Conservation (phyloP, 2,888 invertebrate species). For the Pinctada fucata region DNA sequence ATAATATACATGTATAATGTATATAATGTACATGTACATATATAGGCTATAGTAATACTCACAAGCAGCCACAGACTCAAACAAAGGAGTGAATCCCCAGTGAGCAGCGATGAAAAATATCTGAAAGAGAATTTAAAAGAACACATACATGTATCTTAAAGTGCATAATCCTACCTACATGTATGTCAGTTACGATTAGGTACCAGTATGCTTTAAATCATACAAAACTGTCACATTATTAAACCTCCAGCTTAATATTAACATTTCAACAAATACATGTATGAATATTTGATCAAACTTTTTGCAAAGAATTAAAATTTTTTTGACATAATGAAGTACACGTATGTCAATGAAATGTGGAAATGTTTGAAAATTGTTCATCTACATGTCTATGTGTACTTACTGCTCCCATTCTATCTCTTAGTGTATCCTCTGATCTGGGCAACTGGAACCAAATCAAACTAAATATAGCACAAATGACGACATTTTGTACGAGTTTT, state of each 20-base stretch:
- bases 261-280: no score
- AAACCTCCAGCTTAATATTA: no score
- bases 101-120: conserved; percentile 90
- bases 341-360: no score
- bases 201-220: no score
- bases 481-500: conserved; percentile 83
- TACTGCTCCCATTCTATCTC: conserved; percentile 86
- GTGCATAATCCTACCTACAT: not conserved
- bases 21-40: no score
- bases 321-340: no score
- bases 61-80: conserved; percentile 88
- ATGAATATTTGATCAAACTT: no score
- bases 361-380: no score
- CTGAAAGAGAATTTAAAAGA: conserved; percentile 69
- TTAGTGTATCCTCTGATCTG: conserved; percentile 84
- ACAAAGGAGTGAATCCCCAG: conserved; percentile 89
- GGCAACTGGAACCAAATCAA: conserved; percentile 87
- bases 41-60: conserved; percentile 82
- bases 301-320: no score
- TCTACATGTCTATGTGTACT: conserved; percentile 27
- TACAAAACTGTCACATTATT: no score
- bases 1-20: conserved; percentile 1
- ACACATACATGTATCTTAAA: not conserved
- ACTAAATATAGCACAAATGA: conserved; percentile 81
- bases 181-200: no score